Evolutionary conservation across 2,797 vertebrate species (phyloP).

Genomic region (Xiphorhynchus erythropygius): DNA sequence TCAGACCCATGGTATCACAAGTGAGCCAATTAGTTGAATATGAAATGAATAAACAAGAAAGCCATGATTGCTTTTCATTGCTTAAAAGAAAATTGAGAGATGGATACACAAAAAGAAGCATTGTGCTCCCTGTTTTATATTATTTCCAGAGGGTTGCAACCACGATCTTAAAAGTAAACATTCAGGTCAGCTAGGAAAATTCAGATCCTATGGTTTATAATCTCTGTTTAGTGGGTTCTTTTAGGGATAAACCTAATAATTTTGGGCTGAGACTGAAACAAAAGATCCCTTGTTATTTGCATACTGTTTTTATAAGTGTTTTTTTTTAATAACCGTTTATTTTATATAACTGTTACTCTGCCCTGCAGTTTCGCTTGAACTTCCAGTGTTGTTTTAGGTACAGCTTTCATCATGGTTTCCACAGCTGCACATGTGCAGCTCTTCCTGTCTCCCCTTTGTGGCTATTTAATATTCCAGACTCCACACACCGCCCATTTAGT

Average conservation of each 20-base stretch:
- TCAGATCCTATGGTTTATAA: background rate
- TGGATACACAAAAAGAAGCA: background rate
- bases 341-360: background rate
- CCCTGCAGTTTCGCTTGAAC: background rate
- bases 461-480: background rate
- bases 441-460: background rate
- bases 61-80: background rate
- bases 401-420: background rate
- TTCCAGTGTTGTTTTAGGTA: background rate
- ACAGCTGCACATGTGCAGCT: background rate
- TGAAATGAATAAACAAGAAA: background rate
- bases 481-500: background rate
- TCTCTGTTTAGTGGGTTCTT: background rate
- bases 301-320: background rate
- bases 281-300: background rate
- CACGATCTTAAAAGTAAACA: background rate
- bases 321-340: background rate
- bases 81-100: background rate
- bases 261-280: background rate
- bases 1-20: background rate
- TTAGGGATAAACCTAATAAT: background rate
- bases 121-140: background rate
- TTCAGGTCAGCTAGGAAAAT: background rate
- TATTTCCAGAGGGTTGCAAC: background rate
- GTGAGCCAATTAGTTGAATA: background rate